Conservation (phyloP, 2,888 invertebrate genomes). For the Plebejus anna region DNA sequence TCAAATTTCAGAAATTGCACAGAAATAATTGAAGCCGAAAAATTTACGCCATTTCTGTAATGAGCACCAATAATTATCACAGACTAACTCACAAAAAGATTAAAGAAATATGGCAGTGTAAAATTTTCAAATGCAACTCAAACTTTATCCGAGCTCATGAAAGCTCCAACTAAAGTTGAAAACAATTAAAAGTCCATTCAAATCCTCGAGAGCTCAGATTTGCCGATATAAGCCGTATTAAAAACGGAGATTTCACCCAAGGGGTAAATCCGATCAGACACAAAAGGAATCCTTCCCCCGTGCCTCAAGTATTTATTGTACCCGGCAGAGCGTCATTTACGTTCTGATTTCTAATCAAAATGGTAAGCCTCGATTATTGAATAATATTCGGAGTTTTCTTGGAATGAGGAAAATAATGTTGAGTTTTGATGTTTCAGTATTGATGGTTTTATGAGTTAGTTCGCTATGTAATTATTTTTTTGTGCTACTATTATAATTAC, state of each 20-base stretch:
- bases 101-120: background rate
- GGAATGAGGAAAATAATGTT: slow-evolving; percentile 1
- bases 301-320: slow-evolving; percentile 57
- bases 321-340: slow-evolving; percentile 58
- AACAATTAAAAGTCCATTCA: slow-evolving; percentile 26
- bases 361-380: slow-evolving; percentile 24
- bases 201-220: slow-evolving; percentile 23
- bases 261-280: slow-evolving; percentile 63
- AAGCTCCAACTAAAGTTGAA: background rate
- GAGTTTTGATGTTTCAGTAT: background rate
- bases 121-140: background rate
- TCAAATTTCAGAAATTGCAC: background rate
- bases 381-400: slow-evolving; percentile 3
- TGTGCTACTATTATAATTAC: background rate
- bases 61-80: background rate
- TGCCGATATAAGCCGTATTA: slow-evolving; percentile 27
- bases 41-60: background rate
- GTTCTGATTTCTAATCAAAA: slow-evolving; percentile 52
- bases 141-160: background rate
- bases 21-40: background rate
- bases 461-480: background rate
- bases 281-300: slow-evolving; percentile 57
- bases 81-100: background rate
- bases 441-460: background rate
- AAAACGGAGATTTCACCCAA: slow-evolving; percentile 50